phyloP scores from a whole-genome alignment of 2,113 vertebrate species.

The Gracilinanus agilis region DNA sequence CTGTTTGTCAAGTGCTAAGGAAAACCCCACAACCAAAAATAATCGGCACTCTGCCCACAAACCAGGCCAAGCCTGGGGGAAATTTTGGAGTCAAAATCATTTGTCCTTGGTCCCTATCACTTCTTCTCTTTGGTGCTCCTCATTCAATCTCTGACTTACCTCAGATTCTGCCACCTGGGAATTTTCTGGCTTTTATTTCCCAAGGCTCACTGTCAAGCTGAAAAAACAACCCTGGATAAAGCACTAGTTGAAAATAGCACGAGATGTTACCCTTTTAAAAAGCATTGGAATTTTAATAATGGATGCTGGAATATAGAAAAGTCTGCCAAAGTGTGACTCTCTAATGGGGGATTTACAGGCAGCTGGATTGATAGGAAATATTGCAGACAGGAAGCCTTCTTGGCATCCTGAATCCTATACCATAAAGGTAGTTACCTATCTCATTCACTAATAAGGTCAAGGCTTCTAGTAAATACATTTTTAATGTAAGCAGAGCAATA shows the following conservation, averaged over 20 bases:
- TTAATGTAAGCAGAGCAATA: neutral
- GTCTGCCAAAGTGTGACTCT: neutral
- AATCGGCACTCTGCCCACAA: neutral
- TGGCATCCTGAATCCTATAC: neutral
- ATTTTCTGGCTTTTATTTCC: neutral
- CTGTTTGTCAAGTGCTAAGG: neutral
- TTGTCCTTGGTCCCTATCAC: neutral
- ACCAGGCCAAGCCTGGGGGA: fast-evolving
- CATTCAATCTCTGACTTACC: neutral
- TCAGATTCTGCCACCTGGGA: neutral
- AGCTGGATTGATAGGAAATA: neutral
- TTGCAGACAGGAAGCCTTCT: neutral
- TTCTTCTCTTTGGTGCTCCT: neutral
- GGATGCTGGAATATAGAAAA: neutral
- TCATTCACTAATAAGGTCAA: neutral
- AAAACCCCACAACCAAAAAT: neutral
- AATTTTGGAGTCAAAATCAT: fast-evolving
- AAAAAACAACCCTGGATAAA: neutral
- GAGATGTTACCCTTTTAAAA: neutral
- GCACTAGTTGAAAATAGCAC: neutral
- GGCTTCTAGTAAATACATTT: neutral
- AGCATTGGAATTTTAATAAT: neutral
- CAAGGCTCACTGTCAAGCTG: neutral
- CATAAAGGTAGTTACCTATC: neutral
- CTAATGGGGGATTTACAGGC: neutral